These are phyloP conservation scores for Mycteria americana DNA, from an alignment of 2,797 vertebrate genomes.

Conservation along the genomic window DNA sequence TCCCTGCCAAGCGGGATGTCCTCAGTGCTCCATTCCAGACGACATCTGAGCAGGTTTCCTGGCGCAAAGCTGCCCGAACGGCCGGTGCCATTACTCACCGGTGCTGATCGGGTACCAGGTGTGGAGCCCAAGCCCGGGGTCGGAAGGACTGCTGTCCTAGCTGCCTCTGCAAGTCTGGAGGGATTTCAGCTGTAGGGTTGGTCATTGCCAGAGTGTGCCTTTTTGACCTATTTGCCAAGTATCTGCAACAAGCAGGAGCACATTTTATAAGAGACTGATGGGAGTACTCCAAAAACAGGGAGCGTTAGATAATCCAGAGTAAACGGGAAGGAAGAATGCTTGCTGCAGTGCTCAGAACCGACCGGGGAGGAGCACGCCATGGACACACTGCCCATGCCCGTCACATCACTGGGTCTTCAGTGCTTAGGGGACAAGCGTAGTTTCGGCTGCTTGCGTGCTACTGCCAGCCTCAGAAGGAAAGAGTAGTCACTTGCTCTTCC, in stretches of 20 bases:
- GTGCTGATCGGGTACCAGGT: constrained; percentile 86
- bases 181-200: constrained; percentile 92
- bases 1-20: constrained; percentile 30
- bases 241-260: constrained; percentile 91
- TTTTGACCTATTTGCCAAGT: constrained; percentile 99
- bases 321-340: constrained; percentile 10
- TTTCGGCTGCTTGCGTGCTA: not conserved
- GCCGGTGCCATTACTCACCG: constrained; percentile 89
- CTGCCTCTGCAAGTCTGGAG: constrained; percentile 90
- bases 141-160: constrained; percentile 89
- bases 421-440: not conserved
- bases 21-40: not conserved
- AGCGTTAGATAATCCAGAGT: constrained; percentile 55
- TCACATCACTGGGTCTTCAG: not conserved
- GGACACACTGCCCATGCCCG: not conserved
- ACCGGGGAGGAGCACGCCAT: accelerated
- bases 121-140: constrained; percentile 91
- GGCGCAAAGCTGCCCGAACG: constrained; percentile 44
- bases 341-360: not conserved
- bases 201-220: constrained; percentile 97
- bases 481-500: not conserved
- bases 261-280: constrained; percentile 73
- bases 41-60: constrained; percentile 18
- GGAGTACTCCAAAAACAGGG: constrained; percentile 64
- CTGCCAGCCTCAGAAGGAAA: not conserved